Evolutionary conservation across 2,113 vertebrate species (phyloP).

Genomic region (Festucalex cinctus): DNA sequence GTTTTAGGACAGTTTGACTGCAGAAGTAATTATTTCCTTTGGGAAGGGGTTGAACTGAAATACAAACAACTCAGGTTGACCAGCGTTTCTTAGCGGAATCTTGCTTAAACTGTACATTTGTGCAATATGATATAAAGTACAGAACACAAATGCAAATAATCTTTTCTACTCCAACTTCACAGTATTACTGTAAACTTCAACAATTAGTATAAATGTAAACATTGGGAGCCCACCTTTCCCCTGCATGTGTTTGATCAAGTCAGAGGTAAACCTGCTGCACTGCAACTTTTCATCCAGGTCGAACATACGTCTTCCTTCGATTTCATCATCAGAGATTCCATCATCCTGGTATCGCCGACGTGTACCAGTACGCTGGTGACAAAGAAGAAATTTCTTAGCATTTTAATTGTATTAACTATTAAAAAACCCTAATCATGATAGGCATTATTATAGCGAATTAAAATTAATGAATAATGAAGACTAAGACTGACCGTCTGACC

Average conservation of each 20-base stretch:
- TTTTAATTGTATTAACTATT: neutral
- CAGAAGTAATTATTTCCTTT: no score
- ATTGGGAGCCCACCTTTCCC: slow-evolving; percentile 83
- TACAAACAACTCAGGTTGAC: no score
- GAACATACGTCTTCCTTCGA: slow-evolving; percentile 94
- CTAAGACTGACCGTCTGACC: no score
- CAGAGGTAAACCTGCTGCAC: slow-evolving; percentile 80
- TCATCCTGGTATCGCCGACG: slow-evolving; percentile 93
- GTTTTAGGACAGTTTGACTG: no score
- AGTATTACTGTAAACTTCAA: no score
- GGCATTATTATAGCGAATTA: neutral
- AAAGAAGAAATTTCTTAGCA: slow-evolving; percentile 1
- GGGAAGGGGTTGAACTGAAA: no score
- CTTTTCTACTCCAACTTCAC: neutral
- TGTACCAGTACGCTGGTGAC: slow-evolving; percentile 85
- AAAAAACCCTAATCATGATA: no score
- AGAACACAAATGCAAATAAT: neutral
- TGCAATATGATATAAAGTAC: no score
- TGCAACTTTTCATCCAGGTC: slow-evolving; percentile 92
- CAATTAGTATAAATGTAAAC: neutral
- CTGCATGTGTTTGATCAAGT: slow-evolving; percentile 91
- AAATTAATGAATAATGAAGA: no score
- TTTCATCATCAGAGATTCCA: slow-evolving; percentile 96
- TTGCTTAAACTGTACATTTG: no score
- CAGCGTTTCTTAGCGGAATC: no score